Evolutionary conservation across 2,888 invertebrate genomes (phyloP).

Genomic region (Conistra vaccinii): DNA sequence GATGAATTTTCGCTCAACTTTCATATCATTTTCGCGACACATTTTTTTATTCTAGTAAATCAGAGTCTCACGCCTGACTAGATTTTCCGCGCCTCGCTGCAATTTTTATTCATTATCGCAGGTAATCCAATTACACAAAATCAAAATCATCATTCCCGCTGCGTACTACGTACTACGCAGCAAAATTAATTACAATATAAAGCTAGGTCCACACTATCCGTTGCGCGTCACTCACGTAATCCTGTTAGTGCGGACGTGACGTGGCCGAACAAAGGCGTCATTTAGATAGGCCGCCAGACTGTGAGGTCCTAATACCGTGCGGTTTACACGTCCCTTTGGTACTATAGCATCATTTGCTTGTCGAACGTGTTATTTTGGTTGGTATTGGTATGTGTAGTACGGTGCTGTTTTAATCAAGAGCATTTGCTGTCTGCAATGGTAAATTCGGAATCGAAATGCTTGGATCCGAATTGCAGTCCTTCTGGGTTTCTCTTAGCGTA

Average conservation of each 20-base stretch:
- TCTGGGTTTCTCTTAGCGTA: no score
- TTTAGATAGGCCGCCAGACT: constrained; percentile 49
- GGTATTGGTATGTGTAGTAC: constrained; percentile 21
- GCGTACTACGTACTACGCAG: constrained; percentile 30
- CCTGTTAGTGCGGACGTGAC: constrained; percentile 65
- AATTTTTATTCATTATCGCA: neutral
- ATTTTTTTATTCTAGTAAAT: neutral
- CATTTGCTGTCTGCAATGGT: neutral
- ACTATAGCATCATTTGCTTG: constrained; percentile 12
- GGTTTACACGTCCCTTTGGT: constrained; percentile 45
- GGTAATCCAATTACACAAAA: constrained; percentile 25
- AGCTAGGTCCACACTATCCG: constrained; percentile 53
- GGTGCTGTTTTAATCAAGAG: constrained; percentile 28
- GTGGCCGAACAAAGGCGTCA: constrained; percentile 49
- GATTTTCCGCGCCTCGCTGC: no score
- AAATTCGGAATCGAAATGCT: constrained; percentile 8
- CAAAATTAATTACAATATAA: constrained; percentile 59
- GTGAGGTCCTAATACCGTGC: constrained; percentile 29
- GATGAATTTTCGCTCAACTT: neutral
- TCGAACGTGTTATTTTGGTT: constrained; percentile 13
- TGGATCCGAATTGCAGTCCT: no score
- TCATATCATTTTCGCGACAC: neutral
- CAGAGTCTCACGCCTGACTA: no score
- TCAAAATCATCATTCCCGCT: constrained; percentile 27
- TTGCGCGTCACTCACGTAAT: constrained; percentile 64